These are phyloP conservation scores for Dastarcus helophoroides DNA, from an alignment of 2,888 invertebrate genomes.

Conservation along the genomic window DNA sequence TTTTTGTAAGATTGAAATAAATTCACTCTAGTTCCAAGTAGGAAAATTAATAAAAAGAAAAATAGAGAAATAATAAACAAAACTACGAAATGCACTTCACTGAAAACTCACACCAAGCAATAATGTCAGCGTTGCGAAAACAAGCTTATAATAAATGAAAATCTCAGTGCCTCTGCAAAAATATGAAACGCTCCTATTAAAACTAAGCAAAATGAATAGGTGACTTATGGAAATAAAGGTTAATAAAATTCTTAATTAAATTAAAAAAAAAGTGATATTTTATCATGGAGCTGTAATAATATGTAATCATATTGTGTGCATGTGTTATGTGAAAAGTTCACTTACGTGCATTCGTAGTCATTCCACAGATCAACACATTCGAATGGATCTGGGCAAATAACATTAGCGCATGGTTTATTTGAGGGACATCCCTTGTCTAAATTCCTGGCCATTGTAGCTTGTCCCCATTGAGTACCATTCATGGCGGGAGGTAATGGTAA, in stretches of 20 bases:
- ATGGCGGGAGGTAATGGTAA: slow-evolving; percentile 88
- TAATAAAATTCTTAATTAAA: slow-evolving; percentile 5
- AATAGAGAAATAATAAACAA: slow-evolving; percentile 15
- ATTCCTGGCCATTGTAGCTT: slow-evolving; percentile 87
- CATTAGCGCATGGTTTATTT: slow-evolving; percentile 89
- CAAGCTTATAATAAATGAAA: background rate
- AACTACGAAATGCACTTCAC: slow-evolving; percentile 1
- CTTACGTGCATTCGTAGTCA: slow-evolving; percentile 97
- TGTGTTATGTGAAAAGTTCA: slow-evolving; percentile 26
- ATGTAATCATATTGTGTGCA: too few species aligned
- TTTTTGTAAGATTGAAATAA: too few species aligned
- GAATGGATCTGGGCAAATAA: slow-evolving; percentile 86
- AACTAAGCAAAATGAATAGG: slow-evolving; percentile 2
- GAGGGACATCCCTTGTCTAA: slow-evolving; percentile 87
- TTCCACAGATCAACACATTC: slow-evolving; percentile 97
- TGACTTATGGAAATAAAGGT: background rate
- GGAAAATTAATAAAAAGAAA: too few species aligned
- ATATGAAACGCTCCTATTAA: slow-evolving; percentile 7
- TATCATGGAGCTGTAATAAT: too few species aligned
- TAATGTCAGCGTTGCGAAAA: background rate
- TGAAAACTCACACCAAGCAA: background rate
- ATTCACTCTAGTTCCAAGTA: too few species aligned
- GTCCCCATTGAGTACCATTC: slow-evolving; percentile 93
- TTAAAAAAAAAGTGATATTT: too few species aligned
- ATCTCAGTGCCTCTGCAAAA: slow-evolving; percentile 32